Conservation (phyloP, 2,888 invertebrate species). For the Maniola hyperantus region DNA sequence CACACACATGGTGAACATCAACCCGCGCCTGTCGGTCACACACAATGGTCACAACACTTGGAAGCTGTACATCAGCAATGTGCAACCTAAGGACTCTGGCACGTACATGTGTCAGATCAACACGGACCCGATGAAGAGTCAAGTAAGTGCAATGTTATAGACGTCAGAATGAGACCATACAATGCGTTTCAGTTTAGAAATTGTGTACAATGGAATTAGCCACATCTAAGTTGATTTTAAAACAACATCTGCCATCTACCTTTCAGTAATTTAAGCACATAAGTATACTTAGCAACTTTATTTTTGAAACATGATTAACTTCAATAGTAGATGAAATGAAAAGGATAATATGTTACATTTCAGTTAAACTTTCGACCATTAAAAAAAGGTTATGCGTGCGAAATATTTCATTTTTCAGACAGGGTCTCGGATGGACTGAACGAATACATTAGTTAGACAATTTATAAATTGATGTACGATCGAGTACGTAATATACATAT, state of each 20-base stretch:
- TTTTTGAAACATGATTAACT: no score
- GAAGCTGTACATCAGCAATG: slow-evolving; percentile 94
- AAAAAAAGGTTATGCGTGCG: background rate
- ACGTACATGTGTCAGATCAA: slow-evolving; percentile 97
- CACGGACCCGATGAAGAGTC: slow-evolving; percentile 94
- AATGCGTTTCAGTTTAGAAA: no score
- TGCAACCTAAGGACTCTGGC: slow-evolving; percentile 94
- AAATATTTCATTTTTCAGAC: background rate
- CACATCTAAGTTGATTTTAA: no score
- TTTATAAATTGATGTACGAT: background rate
- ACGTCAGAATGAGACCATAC: no score
- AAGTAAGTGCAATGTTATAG: slow-evolving; percentile 80
- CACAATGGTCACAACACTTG: slow-evolving; percentile 97
- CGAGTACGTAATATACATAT: background rate
- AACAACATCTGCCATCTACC: no score
- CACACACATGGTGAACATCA: slow-evolving; percentile 94
- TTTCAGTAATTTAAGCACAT: no score
- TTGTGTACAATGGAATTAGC: no score
- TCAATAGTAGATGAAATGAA: no score
- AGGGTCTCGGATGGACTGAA: background rate
- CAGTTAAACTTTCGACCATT: background rate
- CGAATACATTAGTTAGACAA: slow-evolving; percentile 2
- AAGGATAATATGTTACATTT: no score
- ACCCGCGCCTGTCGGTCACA: slow-evolving; percentile 91
- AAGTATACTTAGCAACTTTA: no score